Base-by-base conservation (phyloP, 35 echinoderm and acorn worm genomes). In the Strongylocentrotus purpuratus region DNA sequence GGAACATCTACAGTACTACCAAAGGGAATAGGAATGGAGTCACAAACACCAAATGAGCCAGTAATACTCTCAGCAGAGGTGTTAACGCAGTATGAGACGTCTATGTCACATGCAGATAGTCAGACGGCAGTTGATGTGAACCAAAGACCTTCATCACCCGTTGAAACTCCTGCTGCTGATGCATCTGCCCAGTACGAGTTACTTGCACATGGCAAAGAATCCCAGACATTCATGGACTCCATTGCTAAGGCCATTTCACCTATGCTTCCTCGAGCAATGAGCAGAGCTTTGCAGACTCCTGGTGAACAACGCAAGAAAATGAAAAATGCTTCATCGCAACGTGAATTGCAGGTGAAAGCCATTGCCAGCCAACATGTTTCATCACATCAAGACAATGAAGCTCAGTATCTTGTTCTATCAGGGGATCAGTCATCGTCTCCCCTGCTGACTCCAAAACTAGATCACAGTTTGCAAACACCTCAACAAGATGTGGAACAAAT, bases 211-310 rank as follows among this genome's bases (percentile, higher is more conserved):
- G 65, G 65, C 7, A 46, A 22, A 89, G 87, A 46, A 89, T 18
- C 31, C 5, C 87, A 89, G n/a, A 89, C 87, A 15, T 46, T 33
- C 45, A 35, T 89, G 87, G 31, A 89, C 87, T 45, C 87, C 20
- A 89, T 89, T 45, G n/a, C 87, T 6, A 89, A 89, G 20, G 87
- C 87, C 12, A 33, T 89, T 33, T 89, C 87, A 32, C 87, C 87
- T 28, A 89, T 89, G 33, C 87, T 89, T 46, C 87, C 87, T 89
- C 87, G 87, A 45, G 32, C 31, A 17, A 46, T 46, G 87, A 46
- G 33, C 45, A 13, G 33, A 46, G 11, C 87, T 45, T 11, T 89
- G 87, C 87, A 89, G 87, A 89, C 87, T 45, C 87, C 32, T 25
- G 14, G 20, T 20, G 12, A 45, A 33, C 28, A 33, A 31, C 87